Evolutionary conservation across 2,888 invertebrate species (phyloP).

Genomic region (Dolomedes plantarius): DNA sequence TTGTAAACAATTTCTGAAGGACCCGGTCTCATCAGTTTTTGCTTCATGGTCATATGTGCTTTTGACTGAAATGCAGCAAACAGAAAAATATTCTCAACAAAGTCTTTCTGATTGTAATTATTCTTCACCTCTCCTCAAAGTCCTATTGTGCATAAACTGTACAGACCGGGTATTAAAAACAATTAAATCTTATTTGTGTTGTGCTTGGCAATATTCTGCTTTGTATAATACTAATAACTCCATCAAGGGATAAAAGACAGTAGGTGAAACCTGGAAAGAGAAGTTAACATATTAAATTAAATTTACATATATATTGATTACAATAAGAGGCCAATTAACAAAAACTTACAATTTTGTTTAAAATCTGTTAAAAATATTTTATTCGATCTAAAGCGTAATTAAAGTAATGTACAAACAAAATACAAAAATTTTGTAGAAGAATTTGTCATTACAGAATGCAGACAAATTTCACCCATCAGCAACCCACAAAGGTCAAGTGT

Average conservation of each 20-base stretch:
- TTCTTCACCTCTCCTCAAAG: no score
- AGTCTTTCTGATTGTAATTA: no score
- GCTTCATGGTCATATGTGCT: constrained; percentile 66
- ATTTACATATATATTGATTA: not conserved
- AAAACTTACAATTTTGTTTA: no score
- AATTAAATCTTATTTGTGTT: constrained; percentile 64
- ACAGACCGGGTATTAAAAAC: not conserved
- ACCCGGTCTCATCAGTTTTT: constrained; percentile 81
- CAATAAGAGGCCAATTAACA: not conserved
- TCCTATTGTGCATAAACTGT: not conserved
- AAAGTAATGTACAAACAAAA: no score
- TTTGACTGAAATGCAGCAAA: not conserved
- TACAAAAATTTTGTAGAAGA: no score
- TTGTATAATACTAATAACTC: constrained; percentile 47
- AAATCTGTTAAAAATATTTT: no score
- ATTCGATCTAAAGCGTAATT: no score
- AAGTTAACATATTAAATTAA: not conserved
- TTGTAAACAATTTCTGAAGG: constrained; percentile 98
- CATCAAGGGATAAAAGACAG: constrained; percentile 53
- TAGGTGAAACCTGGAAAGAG: constrained; percentile 41
- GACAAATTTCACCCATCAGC: no score
- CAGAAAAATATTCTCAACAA: not conserved
- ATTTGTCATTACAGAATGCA: no score
- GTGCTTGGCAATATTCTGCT: constrained; percentile 70
- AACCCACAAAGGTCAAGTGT: no score